Evolutionary conservation across 2,797 vertebrate genomes (phyloP).

Genomic region (Aphelocoma californica): DNA sequence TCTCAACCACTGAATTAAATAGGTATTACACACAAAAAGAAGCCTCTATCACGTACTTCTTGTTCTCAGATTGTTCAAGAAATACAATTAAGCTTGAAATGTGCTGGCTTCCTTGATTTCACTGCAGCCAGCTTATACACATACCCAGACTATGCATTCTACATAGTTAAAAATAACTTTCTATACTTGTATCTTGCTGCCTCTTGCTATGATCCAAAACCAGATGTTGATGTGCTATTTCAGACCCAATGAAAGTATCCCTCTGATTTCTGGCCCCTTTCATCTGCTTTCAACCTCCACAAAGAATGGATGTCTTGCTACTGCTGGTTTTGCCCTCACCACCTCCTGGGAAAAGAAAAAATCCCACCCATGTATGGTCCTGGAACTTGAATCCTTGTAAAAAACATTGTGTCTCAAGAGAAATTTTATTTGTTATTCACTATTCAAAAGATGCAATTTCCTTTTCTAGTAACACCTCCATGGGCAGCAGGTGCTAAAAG

Average conservation of each 20-base stretch:
- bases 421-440: not conserved
- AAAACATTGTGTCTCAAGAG: not conserved
- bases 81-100: not conserved
- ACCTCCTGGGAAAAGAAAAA: not conserved
- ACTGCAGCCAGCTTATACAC: not conserved
- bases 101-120: not conserved
- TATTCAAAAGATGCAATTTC: not conserved
- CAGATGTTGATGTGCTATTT: not conserved
- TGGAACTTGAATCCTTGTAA: not conserved
- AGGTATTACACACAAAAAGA: not conserved
- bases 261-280: not conserved
- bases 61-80: not conserved
- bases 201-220: not conserved
- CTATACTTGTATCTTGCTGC: not conserved
- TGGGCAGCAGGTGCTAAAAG: not conserved
- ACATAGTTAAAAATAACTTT: not conserved
- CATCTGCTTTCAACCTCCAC: not conserved
- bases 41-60: not conserved
- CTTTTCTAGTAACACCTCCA: not conserved
- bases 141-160: not conserved
- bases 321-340: not conserved
- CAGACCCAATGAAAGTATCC: not conserved
- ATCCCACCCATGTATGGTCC: rapidly evolving
- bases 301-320: not conserved
- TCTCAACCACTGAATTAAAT: not conserved